These are phyloP conservation scores for Pelosia muscerda DNA, from an alignment of 2,888 invertebrate species.

Conservation along the genomic window DNA sequence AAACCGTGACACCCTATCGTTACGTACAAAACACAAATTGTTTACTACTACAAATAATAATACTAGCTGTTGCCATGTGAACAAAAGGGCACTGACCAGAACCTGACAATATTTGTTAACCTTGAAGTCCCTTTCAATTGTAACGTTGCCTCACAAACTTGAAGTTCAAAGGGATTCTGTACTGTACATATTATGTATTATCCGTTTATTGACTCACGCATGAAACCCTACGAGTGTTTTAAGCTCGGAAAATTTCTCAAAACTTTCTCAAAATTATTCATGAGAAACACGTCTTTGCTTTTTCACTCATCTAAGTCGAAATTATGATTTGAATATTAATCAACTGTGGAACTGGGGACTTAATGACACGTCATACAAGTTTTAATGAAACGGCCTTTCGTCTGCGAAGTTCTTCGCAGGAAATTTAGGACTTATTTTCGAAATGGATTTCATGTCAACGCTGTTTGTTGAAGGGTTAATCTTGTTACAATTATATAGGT, in stretches of 20 bases:
- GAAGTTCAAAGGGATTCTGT: slow-evolving; percentile 40
- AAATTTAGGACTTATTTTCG: slow-evolving; percentile 74
- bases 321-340: slow-evolving; percentile 85
- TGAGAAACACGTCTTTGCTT: slow-evolving; percentile 78
- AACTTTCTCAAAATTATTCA: slow-evolving; percentile 69
- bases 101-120: slow-evolving; percentile 38
- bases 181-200: slow-evolving; percentile 49
- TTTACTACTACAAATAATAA: neutral
- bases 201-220: slow-evolving; percentile 18
- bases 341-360: slow-evolving; percentile 66
- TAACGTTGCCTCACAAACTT: slow-evolving; percentile 37
- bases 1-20: neutral
- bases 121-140: slow-evolving; percentile 47
- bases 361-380: slow-evolving; percentile 85
- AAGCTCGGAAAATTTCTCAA: slow-evolving; percentile 15
- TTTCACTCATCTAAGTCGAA: slow-evolving; percentile 71
- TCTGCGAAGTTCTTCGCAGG: slow-evolving; percentile 71
- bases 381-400: slow-evolving; percentile 81
- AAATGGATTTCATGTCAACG: slow-evolving; percentile 72
- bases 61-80: slow-evolving; percentile 24
- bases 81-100: slow-evolving; percentile 36
- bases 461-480: slow-evolving; percentile 55
- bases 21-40: neutral
- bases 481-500: slow-evolving; percentile 18
- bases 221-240: slow-evolving; percentile 19